phyloP scores from a whole-genome alignment of 2,888 invertebrate genomes.

The Melangyna quadrimaculata region DNA sequence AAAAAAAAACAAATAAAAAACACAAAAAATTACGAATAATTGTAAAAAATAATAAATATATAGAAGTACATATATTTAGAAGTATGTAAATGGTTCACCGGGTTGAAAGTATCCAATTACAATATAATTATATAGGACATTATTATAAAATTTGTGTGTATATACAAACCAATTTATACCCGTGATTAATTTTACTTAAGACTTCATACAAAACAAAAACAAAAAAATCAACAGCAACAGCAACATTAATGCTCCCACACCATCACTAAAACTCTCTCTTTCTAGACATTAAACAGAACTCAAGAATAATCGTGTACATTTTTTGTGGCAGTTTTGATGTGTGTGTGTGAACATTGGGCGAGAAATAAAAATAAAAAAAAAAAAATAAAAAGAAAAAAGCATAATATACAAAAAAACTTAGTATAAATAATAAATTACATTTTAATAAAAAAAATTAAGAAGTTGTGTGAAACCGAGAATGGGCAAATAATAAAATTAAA shows the following conservation, averaged over 20 bases:
- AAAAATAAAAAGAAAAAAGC: constrained; percentile 27
- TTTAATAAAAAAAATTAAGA: constrained; percentile 47
- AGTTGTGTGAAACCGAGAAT: constrained; percentile 70
- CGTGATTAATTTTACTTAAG: constrained; percentile 71
- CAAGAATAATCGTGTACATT: constrained; percentile 65
- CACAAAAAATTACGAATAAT: constrained; percentile 48
- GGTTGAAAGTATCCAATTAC: constrained; percentile 64
- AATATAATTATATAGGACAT: constrained; percentile 47
- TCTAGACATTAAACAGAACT: constrained; percentile 42
- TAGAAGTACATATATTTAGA: constrained; percentile 40
- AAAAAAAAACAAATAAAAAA: too few species aligned
- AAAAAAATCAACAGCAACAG: constrained; percentile 13
- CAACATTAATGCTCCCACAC: constrained; percentile 40
- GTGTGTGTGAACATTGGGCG: constrained; percentile 56
- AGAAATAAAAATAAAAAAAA: constrained; percentile 34
- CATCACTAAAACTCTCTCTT: constrained; percentile 19
- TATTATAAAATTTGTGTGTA: constrained; percentile 46
- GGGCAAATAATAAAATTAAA: constrained; percentile 43
- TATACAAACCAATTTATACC: constrained; percentile 67
- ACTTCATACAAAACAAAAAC: constrained; percentile 38
- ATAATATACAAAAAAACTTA: constrained; percentile 51
- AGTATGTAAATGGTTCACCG: constrained; percentile 64
- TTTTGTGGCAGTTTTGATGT: constrained; percentile 65
- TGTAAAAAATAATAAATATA: constrained; percentile 36
- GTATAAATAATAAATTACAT: constrained; percentile 65